Conservation (phyloP, 2,113 vertebrate genomes). For the Cnemophilus loriae region DNA sequence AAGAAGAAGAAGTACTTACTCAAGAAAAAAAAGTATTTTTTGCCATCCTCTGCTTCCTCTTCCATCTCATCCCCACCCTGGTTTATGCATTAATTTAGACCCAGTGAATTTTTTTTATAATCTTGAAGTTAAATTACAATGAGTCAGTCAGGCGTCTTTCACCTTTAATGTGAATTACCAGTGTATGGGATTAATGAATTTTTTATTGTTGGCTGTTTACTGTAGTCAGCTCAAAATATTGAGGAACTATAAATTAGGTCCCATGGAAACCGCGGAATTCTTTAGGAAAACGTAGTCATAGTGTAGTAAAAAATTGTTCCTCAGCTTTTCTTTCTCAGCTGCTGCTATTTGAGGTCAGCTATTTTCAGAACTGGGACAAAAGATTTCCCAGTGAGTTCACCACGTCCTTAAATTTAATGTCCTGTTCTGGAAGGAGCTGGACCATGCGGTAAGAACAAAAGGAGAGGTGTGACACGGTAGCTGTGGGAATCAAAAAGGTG, state of each 20-base stretch:
- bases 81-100: background rate
- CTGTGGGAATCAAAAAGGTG: background rate
- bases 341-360: background rate
- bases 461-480: background rate
- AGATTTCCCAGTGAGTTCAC: background rate
- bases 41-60: background rate
- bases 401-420: background rate
- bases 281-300: background rate
- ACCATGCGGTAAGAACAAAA: fast-evolving
- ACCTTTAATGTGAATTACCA: background rate
- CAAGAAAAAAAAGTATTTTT: background rate
- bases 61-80: background rate
- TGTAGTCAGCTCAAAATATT: background rate
- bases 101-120: background rate
- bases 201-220: background rate
- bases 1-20: background rate
- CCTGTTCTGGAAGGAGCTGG: background rate
- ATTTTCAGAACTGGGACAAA: background rate
- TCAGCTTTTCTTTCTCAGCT: background rate
- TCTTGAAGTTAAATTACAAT: background rate
- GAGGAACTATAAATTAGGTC: background rate
- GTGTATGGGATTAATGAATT: background rate
- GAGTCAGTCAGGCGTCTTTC: background rate
- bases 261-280: background rate
- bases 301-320: background rate